phyloP scores from a whole-genome alignment of 2,888 invertebrate genomes.

The Harpalus rufipes region DNA sequence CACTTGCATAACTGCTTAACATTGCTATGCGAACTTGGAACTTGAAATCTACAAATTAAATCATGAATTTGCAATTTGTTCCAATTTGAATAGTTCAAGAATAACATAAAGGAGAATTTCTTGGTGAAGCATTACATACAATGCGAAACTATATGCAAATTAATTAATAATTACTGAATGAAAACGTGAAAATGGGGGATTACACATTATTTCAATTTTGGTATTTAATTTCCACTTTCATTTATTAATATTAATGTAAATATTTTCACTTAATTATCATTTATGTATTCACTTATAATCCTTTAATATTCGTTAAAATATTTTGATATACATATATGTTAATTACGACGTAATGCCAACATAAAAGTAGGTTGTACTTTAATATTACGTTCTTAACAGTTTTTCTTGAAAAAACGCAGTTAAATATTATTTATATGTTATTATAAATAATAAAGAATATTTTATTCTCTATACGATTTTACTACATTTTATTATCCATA shows the following conservation, averaged over 20 bases:
- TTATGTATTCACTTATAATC: not conserved
- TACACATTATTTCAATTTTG: not conserved
- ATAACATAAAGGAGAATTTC: not conserved
- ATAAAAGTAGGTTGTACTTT: too few species aligned
- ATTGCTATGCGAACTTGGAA: constrained; percentile 20
- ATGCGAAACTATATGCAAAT: too few species aligned
- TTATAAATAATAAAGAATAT: too few species aligned
- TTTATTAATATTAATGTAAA: not conserved
- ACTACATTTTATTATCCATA: too few species aligned
- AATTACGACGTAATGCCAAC: not conserved
- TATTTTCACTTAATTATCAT: not conserved
- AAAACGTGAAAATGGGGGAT: not conserved
- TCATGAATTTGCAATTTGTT: not conserved
- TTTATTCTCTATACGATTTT: too few species aligned
- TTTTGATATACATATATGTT: not conserved
- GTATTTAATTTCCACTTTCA: not conserved
- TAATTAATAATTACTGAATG: too few species aligned
- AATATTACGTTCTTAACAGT: too few species aligned
- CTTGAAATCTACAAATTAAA: not conserved
- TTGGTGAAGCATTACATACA: too few species aligned
- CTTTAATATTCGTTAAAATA: not conserved
- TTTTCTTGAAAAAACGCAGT: too few species aligned
- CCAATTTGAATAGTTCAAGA: not conserved
- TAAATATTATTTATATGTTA: too few species aligned
- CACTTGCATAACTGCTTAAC: constrained; percentile 13